A percentile compares a stretch with the other conserved stretches of the same genome.
phyloP scores from a whole-genome alignment of 1,140 invertebrate genomes.

The Hylaeus anthracinus region DNA sequence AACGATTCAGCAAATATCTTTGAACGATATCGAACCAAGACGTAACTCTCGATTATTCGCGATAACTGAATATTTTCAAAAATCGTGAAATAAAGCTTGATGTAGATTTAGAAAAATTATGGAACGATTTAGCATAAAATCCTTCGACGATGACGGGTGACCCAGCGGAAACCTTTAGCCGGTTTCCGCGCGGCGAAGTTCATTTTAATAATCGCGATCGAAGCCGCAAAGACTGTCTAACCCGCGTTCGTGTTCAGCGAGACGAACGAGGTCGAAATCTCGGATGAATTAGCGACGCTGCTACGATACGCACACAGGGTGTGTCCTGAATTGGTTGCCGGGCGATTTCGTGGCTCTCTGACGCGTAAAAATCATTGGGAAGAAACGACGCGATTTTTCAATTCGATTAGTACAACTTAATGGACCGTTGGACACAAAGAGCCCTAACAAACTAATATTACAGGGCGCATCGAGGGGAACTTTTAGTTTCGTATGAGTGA shows the following conservation, averaged over 20 bases:
- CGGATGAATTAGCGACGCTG: conserved; percentile 67
- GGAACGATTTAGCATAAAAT: background rate
- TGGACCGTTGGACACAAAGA: background rate
- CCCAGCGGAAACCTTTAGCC: background rate
- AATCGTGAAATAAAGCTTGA: no score
- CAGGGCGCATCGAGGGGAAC: background rate
- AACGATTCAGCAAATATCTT: no score
- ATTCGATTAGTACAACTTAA: background rate
- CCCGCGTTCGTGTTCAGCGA: conserved; percentile 31
- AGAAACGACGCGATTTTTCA: background rate
- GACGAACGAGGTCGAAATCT: conserved; percentile 68
- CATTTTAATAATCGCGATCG: background rate
- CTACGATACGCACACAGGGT: conserved; percentile 9
- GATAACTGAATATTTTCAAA: no score
- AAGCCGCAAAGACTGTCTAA: conserved; percentile 27
- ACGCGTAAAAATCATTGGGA: background rate
- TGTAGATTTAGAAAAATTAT: no score
- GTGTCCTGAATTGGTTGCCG: conserved; percentile 5
- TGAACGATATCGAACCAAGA: no score
- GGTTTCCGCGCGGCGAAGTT: conserved; percentile 1
- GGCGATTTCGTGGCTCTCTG: background rate
- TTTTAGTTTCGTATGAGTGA: background rate
- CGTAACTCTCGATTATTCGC: no score
- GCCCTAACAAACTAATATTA: background rate
- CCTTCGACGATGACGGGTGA: no score